phyloP scores from a whole-genome alignment of 2,888 invertebrate species.

The Drosophila gaucha region DNA sequence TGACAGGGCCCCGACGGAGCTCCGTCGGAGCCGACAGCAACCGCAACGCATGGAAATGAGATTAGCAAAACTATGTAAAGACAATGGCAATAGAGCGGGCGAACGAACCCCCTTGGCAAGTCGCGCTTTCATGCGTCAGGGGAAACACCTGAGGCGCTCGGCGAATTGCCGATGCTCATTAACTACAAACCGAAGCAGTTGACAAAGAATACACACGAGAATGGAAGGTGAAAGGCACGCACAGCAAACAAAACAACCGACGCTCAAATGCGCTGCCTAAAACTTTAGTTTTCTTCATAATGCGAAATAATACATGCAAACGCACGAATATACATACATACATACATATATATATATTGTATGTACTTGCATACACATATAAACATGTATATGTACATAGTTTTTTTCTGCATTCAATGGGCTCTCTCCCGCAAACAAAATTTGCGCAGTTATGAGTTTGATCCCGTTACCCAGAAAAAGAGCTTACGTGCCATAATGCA shows the following conservation, averaged over 20 bases:
- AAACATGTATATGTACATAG: too few relatives aligned
- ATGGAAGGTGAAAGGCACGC: slow-evolving; percentile 10
- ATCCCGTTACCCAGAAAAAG: slow-evolving; percentile 18
- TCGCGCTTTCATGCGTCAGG: slow-evolving; percentile 42
- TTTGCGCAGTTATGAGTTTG: background rate
- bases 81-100: slow-evolving; percentile 49
- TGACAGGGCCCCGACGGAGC: slow-evolving; percentile 51
- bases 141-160: slow-evolving; percentile 71
- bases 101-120: slow-evolving; percentile 17
- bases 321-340: background rate
- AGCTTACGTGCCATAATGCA: slow-evolving; percentile 9
- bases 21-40: slow-evolving; percentile 40
- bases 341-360: background rate
- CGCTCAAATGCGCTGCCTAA: slow-evolving; percentile 33
- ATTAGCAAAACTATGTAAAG: slow-evolving; percentile 63
- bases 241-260: slow-evolving; percentile 11
- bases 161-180: slow-evolving; percentile 60
- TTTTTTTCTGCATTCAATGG: background rate
- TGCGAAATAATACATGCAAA: background rate
- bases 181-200: slow-evolving; percentile 57
- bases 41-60: slow-evolving; percentile 72
- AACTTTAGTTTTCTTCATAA: background rate
- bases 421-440: slow-evolving; percentile 1
- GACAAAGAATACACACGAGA: slow-evolving; percentile 47
- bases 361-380: background rate